Conservation (phyloP, 2,113 vertebrate species). For the Hylia prasina region DNA sequence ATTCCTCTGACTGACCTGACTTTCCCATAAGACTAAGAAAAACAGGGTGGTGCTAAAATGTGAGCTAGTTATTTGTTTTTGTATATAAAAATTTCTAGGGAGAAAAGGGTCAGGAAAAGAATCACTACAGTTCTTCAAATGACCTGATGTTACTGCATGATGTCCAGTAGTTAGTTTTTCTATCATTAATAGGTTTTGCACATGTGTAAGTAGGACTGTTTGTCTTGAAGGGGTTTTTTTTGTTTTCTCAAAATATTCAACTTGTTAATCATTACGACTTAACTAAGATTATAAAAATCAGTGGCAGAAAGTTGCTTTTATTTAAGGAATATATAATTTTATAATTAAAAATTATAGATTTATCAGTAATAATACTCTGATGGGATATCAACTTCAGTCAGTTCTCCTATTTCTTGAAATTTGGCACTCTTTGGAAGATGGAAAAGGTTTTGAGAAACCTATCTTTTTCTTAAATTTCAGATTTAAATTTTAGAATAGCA, state of each 20-base stretch:
- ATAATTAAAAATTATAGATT: neutral
- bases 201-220: neutral
- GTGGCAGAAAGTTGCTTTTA: neutral
- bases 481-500: neutral
- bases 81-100: neutral
- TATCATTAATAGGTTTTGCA: neutral
- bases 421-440: neutral
- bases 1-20: neutral
- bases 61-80: neutral
- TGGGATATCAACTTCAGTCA: neutral
- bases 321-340: neutral
- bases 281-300: neutral
- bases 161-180: neutral
- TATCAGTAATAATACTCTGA: neutral
- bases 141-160: neutral
- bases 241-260: neutral
- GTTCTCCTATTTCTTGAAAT: neutral
- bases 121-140: neutral
- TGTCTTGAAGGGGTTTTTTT: neutral
- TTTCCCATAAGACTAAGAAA: neutral
- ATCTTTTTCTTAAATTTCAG: neutral
- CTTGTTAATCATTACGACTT: neutral
- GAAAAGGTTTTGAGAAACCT: neutral
- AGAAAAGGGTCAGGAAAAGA: neutral
- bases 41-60: neutral